phyloP scores from a whole-genome alignment of 2,113 vertebrate species.

The Festucalex cinctus region DNA sequence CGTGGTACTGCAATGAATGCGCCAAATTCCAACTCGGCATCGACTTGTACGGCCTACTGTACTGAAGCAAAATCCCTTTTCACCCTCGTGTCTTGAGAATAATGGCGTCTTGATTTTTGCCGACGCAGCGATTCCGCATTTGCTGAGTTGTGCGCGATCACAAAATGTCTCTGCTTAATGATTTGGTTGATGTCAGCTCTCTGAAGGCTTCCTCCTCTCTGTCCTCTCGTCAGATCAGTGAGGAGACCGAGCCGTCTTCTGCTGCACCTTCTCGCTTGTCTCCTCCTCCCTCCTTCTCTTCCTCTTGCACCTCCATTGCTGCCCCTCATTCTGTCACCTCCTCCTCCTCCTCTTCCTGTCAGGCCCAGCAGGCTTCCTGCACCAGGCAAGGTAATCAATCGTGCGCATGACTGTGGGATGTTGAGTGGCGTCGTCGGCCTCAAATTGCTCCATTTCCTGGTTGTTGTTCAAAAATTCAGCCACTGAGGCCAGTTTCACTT shows the following conservation, averaged over 20 bases:
- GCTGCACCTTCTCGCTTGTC: constrained; percentile 66
- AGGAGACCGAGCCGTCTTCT: constrained; percentile 80
- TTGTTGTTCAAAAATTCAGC: neutral
- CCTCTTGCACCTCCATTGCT: constrained; percentile 70
- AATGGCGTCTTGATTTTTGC: too few species aligned
- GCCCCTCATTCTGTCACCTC: constrained; percentile 69
- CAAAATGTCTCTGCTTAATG: constrained; percentile 8
- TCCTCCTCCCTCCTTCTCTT: constrained; percentile 51
- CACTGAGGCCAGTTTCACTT: too few species aligned
- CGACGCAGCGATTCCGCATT: constrained; percentile 3
- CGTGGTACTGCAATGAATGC: too few species aligned
- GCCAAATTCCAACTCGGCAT: too few species aligned
- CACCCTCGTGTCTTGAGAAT: too few species aligned
- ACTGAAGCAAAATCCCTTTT: too few species aligned
- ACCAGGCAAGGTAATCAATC: constrained; percentile 97
- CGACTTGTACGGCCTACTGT: too few species aligned
- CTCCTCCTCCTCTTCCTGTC: constrained; percentile 75
- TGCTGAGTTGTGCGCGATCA: neutral
- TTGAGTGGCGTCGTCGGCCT: neutral
- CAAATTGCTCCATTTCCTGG: neutral
- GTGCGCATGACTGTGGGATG: constrained; percentile 55
- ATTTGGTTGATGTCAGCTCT: constrained; percentile 24
- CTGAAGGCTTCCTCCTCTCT: constrained; percentile 53
- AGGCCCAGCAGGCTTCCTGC: constrained; percentile 81
- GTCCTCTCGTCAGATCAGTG: constrained; percentile 85